These are phyloP conservation scores for Phymanthus crucifer DNA, from an alignment of 92 coral and sea anemone species.

Conservation along the genomic window DNA sequence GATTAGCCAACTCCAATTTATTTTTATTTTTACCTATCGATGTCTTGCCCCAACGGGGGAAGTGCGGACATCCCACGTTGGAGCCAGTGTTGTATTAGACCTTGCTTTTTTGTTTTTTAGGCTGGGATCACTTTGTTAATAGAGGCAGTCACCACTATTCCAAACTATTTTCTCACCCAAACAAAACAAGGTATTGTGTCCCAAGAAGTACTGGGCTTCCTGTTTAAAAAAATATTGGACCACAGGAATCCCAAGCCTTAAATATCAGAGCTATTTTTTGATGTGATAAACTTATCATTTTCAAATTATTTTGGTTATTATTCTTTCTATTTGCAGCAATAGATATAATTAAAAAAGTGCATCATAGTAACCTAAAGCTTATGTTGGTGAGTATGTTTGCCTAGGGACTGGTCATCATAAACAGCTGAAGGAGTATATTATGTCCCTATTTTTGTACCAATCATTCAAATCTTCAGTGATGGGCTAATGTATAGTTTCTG, in stretches of 20 bases:
- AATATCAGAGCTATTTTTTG: too few species aligned
- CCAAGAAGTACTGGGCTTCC: background rate
- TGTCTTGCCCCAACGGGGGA: too few species aligned
- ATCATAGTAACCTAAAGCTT: slow-evolving; percentile 78
- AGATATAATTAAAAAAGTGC: slow-evolving; percentile 69
- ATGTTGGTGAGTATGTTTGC: slow-evolving; percentile 57
- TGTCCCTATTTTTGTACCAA: too few species aligned
- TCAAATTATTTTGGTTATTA: background rate
- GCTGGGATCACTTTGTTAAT: slow-evolving; percentile 78
- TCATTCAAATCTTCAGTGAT: background rate
- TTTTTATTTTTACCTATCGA: too few species aligned
- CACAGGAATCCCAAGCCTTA: background rate
- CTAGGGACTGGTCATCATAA: too few species aligned
- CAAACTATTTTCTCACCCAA: slow-evolving; percentile 77
- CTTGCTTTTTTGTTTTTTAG: slow-evolving; percentile 47
- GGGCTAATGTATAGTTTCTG: background rate
- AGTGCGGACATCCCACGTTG: too few species aligned
- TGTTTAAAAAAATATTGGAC: background rate
- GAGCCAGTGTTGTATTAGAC: too few species aligned
- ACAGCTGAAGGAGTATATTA: too few species aligned
- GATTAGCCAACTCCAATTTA: too few species aligned
- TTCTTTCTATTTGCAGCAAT: slow-evolving; percentile 46
- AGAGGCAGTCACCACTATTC: slow-evolving; percentile 91
- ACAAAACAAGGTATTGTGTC: slow-evolving; percentile 76
- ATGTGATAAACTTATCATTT: too few species aligned